phyloP scores from a whole-genome alignment of 2,888 invertebrate species.

The Mythimna vitellina region DNA sequence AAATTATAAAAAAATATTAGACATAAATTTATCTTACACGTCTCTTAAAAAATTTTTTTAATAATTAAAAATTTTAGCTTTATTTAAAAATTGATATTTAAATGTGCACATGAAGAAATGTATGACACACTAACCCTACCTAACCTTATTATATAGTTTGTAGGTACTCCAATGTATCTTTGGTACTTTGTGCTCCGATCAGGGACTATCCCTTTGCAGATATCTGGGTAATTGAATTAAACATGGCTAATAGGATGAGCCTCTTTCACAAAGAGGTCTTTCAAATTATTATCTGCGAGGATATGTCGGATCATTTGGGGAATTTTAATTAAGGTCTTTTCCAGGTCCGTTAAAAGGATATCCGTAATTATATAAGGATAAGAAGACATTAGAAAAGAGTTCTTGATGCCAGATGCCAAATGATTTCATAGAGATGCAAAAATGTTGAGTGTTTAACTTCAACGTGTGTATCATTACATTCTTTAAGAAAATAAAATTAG shows the following conservation, averaged over 20 bases:
- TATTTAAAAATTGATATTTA: too few relatives aligned
- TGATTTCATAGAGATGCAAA: background rate
- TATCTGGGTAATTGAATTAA: conserved; percentile 49
- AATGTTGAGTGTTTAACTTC: background rate
- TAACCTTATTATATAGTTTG: too few relatives aligned
- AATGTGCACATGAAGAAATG: too few relatives aligned
- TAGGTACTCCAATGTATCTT: conserved; percentile 10
- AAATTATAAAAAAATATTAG: too few relatives aligned
- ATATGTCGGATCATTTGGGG: conserved; percentile 41
- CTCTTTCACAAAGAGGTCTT: conserved; percentile 44
- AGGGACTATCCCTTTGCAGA: conserved; percentile 16
- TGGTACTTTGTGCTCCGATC: conserved; percentile 28
- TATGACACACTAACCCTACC: too few relatives aligned
- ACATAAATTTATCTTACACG: too few relatives aligned
- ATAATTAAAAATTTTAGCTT: too few relatives aligned
- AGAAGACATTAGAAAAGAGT: background rate
- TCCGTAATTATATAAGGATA: background rate
- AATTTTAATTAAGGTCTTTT: conserved; percentile 46
- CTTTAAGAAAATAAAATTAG: background rate
- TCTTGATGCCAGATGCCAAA: background rate
- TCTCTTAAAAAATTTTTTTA: too few relatives aligned
- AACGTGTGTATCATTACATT: background rate
- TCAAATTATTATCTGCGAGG: conserved; percentile 26
- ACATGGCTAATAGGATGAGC: conserved; percentile 48
- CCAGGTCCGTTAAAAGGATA: background rate